Evolutionary conservation across 2,113 vertebrate genomes (phyloP), one percentile per base, ranked within the genome.

Genomic region (Holacanthus passer): DNA sequence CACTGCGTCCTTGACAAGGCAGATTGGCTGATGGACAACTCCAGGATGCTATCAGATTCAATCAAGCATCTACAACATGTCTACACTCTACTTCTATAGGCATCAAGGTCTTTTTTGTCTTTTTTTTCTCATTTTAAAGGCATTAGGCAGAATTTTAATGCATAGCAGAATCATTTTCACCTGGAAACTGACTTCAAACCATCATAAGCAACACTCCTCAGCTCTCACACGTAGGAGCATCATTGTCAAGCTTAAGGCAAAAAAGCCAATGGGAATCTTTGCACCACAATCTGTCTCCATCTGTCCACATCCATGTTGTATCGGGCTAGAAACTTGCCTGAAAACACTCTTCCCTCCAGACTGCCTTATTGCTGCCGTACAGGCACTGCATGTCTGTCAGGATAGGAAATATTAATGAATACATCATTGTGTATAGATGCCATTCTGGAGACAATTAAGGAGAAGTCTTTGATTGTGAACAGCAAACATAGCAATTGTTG

Each of bases 121-220:
- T 24, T 72, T n/a, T 70, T 72, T 24, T 68, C 65, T 56, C 24
- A 91, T 95, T 95, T 89, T 92, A 80, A 96, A 99, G 97, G 98
- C 98, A 97, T 97, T 93, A 96, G 95, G 95, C 96, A 94, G 90
- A 95, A 94, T 95, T 83, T 95, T 94, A 96, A 97, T 99, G 97
- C 97, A 99, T 98, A 98, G 97, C 96, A 96, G 95, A 91, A 87
- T 93, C 65, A 89, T 83, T 90, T 89, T 88, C 65, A 91, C 86
- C 91, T 87, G 85, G 71, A 90, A 90, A 94, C 53, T 92, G 93
- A 95, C 93, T 93, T 94, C 94, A 94, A 94, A 95, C 87, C 71
- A 81, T 93, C 81, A 88, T 87, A 87, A 93, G 91, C 84, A 75
- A 87, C 82, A 79, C 81, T 92, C 91, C 81, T 71, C 82, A 56